Evolutionary conservation across 64 coral and sea anemone genomes (phyloP).

Genomic region (Montipora sp.): DNA sequence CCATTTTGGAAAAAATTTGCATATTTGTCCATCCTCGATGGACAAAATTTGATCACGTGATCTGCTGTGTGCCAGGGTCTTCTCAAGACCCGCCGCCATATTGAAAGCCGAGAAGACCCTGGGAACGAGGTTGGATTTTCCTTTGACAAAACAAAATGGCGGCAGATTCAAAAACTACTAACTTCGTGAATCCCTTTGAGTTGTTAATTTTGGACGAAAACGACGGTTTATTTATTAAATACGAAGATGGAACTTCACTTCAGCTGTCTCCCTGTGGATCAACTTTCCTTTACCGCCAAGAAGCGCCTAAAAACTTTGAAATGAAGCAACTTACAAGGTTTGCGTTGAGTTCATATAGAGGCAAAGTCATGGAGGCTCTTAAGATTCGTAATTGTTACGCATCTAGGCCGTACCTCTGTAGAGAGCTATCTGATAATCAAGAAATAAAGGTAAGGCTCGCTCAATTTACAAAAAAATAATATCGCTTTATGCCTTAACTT

Average conservation of each 20-base stretch:
- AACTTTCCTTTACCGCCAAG: slow-evolving; percentile 59
- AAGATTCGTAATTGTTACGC: slow-evolving; percentile 83
- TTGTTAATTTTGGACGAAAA: slow-evolving; percentile 59
- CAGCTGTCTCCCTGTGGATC: slow-evolving; percentile 83
- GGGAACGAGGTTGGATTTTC: too few relatives aligned
- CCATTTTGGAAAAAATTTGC: too few relatives aligned
- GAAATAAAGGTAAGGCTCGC: slow-evolving; percentile 55
- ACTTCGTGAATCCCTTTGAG: not conserved
- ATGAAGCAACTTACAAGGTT: slow-evolving; percentile 85
- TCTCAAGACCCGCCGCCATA: too few relatives aligned
- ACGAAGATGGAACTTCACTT: slow-evolving; percentile 65
- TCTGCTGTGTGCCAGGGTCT: too few relatives aligned
- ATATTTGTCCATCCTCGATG: too few relatives aligned
- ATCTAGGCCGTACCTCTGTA: slow-evolving; percentile 77
- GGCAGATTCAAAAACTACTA: slow-evolving; percentile 61
- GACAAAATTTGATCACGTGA: too few relatives aligned
- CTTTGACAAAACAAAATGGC: slow-evolving; percentile 49
- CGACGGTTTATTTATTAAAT: slow-evolving; percentile 82
- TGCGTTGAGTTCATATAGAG: slow-evolving; percentile 66
- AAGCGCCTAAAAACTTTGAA: not conserved
- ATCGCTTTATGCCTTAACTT: too few relatives aligned
- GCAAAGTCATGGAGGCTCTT: slow-evolving; percentile 66
- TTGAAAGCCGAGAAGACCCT: too few relatives aligned
- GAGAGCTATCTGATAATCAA: slow-evolving; percentile 61
- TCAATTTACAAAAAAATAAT: not conserved